Base-by-base conservation (phyloP, 1,140 invertebrate species). In the Cepaea nemoralis region DNA sequence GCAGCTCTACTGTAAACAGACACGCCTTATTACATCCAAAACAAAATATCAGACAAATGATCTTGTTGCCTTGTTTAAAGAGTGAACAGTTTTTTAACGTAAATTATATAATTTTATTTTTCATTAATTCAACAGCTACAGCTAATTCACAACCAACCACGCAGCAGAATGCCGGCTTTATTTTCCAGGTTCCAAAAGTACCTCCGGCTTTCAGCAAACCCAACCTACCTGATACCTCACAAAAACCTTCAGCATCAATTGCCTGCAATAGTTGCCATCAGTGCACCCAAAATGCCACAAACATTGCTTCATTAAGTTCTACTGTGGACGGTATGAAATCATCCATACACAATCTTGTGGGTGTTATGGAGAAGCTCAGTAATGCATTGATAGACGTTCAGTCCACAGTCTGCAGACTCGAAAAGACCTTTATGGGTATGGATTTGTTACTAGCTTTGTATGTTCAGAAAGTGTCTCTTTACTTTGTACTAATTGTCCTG, bases 371-470 rank as follows among this genome's bases (percentile, higher is more conserved):
- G 42, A 74, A 22, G 12, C 42, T 74, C 14, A 42, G 40, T 19
- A 14, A 27, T 1, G 71, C n/a, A 10, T 48, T 74, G 31, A n/a
- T 31, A 74, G 71, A 74, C 27, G 71, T 74, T n/a, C 48, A n/a
- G 16, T n/a, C 71, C 22, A n/a, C 71, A 50, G 27, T 74, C 10
- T 45, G 22, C 10, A 74, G 24, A 31, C 40, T 74, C 19, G 71
- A 74, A 45, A 48, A 74, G 14, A 48, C 2, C 40, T 42, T 63
- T 31, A 16, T 63, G 33, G n/a, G n/a, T 31, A 63, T 63, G 16
- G 6, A 63, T 1, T 63, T 63, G 27, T 6, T 22, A 22, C 50
- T 22, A 3, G 14, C 3, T n/a, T 12, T 22, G 8, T 24, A 55
- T 24, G 12, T 48, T 55, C 6, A 22, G 8, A 12, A 24, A 55